Base-by-base conservation (phyloP, 2,113 vertebrate genomes). In the Cebidichthys violaceus region DNA sequence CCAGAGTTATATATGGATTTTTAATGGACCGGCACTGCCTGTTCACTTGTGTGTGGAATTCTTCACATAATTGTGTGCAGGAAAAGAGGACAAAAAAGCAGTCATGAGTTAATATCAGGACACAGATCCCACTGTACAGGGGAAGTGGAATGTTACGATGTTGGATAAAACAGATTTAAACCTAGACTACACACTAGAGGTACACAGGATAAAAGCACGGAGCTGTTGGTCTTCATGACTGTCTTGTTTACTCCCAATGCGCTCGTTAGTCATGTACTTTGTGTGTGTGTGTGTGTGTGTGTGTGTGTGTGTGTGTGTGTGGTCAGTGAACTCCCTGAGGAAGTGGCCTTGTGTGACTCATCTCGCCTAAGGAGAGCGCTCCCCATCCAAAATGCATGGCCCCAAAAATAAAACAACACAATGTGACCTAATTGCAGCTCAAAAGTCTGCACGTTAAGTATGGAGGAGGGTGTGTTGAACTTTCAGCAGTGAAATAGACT, bases 281-380 rank as follows among this genome's bases (percentile, higher is more conserved):
- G 10, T 86, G 1, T 75, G 37, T 67, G 68, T 71, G 27, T 45
- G 74, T 79, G 67, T 66, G 68, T 71, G 27, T 45, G 74, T 81
- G 67, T 70, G 68, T 71, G 24, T 45, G 74, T 81, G 67, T 70
- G 68, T 69, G 24, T 45, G 74, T 81, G 67, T 45, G 39, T 81
- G 67, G 72, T 70, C 79, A 86, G 86, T 69, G 9, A 69, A 74
- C 54, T 74, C 72, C 77, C 47, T 73, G 24, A 66, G 75, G 55
- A 69, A 37, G 27, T 75, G 54, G 47, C 74, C 64, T 18, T 24
- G 52, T 75, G 83, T 93, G 86, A 93, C 81, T 93, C 87, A 90
- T 57, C 27, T 50, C 0, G 41, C 7, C 33, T 24, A 1, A 47
- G 3, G 7, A 81, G 62, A 0, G 1, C 17, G 17, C 33, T 33